Evolutionary conservation across 2,888 invertebrate species (phyloP), one percentile per base, ranked within the genome.

Genomic region (Drosophila melanosoma): DNA sequence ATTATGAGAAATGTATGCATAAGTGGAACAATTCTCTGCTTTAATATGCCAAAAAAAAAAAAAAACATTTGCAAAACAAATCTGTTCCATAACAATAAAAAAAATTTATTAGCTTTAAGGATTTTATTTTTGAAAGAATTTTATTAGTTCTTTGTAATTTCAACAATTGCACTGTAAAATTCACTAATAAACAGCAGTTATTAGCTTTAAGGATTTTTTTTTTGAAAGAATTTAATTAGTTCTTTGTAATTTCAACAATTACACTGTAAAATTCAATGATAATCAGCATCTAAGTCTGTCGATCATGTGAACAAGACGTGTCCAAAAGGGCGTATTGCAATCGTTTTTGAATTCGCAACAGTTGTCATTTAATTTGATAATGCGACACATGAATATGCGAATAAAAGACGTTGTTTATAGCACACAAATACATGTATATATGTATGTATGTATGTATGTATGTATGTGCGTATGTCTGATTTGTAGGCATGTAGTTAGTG

Each of bases 291-390:
- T 45, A 32, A 29, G 17, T 40, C 15, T 56, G 12, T 5, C 20
- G 38, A 51, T 8, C 83, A 86, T 83, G 83, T 67, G 83, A 57
- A 58, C 64, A 74, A 74, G 66, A 74, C 83, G 83, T 84, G 83
- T 70, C 78, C 57, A 59, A 74, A 63, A 63, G 56, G 67, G 67
- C 67, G 49, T 32, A 11, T 42, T 20, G 20, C 40, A 52, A 60
- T 58, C 66, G 38, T 45, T 42, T 73, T 45, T 61, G 69, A 40
- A 64, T 64, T 75, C 60, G 51, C 26, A 12, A 23, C 54, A 60
- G 26, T 52, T 40, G 64, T 51, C 35, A 36, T 51, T 59, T 65
- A 65, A 72, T 65, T 73, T 76, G 78, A 76, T 76, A 76, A 76
- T 74, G 58, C 61, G 76, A 58, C 52, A 62, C 32, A 62, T 53